Base-by-base conservation (phyloP, 2,113 vertebrate genomes). In the Hystrix cristata region DNA sequence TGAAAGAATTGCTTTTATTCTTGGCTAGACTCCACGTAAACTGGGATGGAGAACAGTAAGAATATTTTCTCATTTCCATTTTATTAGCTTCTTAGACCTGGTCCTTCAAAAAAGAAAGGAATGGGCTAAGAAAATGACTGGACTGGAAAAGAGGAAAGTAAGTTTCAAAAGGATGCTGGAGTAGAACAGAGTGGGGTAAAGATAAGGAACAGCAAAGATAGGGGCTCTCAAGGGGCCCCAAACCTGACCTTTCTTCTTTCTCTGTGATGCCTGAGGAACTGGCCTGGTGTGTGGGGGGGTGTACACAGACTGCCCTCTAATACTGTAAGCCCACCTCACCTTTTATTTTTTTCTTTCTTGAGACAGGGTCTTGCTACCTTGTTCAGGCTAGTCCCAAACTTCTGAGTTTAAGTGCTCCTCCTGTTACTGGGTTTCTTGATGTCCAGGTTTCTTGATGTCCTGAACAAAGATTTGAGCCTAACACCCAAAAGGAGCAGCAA, bases 51-150 rank as follows among this genome's bases (percentile, higher is more conserved):
- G 2, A 90, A 78, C 51, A 21, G 25, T 29, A 95, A 25, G 31
- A 86, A 55, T 55, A 80, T 78, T 69, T 57, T 80, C 43, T 94
- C 10, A 74, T 64, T 97, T 95, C 81, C 34, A 91, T 96, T 95
- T 78, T 74, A 96, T 19, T 90, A 55, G 92, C 64, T 65, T 92
- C 59, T 46, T 81, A 84, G 11, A 31, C 7, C 16, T 71, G 38
- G 29, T 82, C 15, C 15, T 74, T 96, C 48, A 89, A 60, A 91
- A 92, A 95, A 93, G 48, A 85, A 83, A 67, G 7, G 23, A 85
- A 90, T 4, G 1, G 74, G 14, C 25, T 14, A 83, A 87, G 48
- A 74, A 95, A 94, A 95, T 0, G 1, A 74, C 8, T 46, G 7
- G 27, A 14, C 51, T 88, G 34, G 46, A 72, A 78, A 31, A 74